These are phyloP conservation scores for Elmis aenea DNA, from an alignment of 2,888 invertebrate species.

Conservation along the genomic window DNA sequence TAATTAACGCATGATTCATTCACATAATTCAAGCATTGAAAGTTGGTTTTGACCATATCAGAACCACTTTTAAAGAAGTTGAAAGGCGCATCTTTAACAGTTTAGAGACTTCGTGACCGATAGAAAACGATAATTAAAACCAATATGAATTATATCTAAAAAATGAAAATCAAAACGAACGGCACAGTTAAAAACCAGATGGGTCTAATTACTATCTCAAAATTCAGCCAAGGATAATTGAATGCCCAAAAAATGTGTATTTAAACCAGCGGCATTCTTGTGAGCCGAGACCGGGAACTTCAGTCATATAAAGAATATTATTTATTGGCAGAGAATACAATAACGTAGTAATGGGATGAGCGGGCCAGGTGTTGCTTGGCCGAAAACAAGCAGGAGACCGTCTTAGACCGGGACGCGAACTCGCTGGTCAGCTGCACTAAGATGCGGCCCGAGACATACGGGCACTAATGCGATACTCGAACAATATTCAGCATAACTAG, in stretches of 20 bases:
- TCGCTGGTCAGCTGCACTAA: slow-evolving; percentile 29
- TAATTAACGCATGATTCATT: too few species aligned
- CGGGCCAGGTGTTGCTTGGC: slow-evolving; percentile 14
- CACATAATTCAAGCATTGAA: too few species aligned
- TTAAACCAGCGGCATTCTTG: slow-evolving; percentile 27
- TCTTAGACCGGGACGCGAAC: slow-evolving; percentile 13
- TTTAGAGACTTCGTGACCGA: slow-evolving; percentile 1
- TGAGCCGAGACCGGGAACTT: slow-evolving; percentile 29
- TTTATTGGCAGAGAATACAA: slow-evolving; percentile 46
- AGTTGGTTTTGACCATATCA: too few species aligned
- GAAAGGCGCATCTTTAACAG: too few species aligned
- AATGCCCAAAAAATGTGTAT: slow-evolving; percentile 36
- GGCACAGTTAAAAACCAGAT: slow-evolving; percentile 39
- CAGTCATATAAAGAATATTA: slow-evolving; percentile 47
- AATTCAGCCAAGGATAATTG: slow-evolving; percentile 36
- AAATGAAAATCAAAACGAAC: slow-evolving; percentile 11
- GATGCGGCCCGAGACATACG: slow-evolving; percentile 34
- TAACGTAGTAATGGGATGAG: slow-evolving; percentile 44
- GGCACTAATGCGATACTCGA: slow-evolving; percentile 36
- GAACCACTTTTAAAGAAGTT: too few species aligned
- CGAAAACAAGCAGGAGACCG: too few species aligned
- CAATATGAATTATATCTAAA: slow-evolving; percentile 10
- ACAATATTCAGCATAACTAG: slow-evolving; percentile 40
- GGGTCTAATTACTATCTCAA: slow-evolving; percentile 41
- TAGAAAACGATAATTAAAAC: slow-evolving; percentile 9